Evolutionary conservation across 2,888 invertebrate genomes (phyloP), one percentile per base, ranked within the genome.

Genomic region (Agonopterix alstromeriana): DNA sequence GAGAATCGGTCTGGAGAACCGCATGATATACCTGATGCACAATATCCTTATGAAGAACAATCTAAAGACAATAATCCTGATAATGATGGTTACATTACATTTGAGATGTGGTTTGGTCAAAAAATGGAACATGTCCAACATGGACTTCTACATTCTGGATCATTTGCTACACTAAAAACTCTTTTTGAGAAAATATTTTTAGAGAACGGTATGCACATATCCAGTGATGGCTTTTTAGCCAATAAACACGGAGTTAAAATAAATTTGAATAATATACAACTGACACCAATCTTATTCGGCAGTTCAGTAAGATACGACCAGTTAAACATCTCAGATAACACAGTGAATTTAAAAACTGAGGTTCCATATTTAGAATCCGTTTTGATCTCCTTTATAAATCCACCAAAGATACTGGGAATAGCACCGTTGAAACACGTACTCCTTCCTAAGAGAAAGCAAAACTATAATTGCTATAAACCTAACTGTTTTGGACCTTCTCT

Each of bases 281-380:
- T 85, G 1, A 64, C 70, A 8, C 77, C 77, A 1, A 61, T 82
- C 41, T 51, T 80, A 0, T 64, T 84, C 14, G 78, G 80, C 0
- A 63, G 70, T 41, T 57, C 68, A 9, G 41, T 68, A 1, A 55
- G 57, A 8, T 64, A 68, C 11, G 48, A 62, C 11, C 55, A 57
- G 10, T 61, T 27, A 43, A 57, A 50, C 52, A 58, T 43, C 36
- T 38, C 44, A 5, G 46, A 43, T 36, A 45, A 40, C n/a, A 46
- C 27, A 27, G 27, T 7, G 42, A 10, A 50, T 12, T 49, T 61
- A 12, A 60, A 64, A 4, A 36, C 40, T 10, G 38, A 61, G 43
- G 52, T 60, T 8, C 65, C 70, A 0, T 75, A 70, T 48, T 53
- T 77, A 35, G 66, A 79, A 61, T 71, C 70, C 5, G 50, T 81